Conservation (phyloP, 2,113 vertebrate genomes). For the Odocoileus hemionus region DNA sequence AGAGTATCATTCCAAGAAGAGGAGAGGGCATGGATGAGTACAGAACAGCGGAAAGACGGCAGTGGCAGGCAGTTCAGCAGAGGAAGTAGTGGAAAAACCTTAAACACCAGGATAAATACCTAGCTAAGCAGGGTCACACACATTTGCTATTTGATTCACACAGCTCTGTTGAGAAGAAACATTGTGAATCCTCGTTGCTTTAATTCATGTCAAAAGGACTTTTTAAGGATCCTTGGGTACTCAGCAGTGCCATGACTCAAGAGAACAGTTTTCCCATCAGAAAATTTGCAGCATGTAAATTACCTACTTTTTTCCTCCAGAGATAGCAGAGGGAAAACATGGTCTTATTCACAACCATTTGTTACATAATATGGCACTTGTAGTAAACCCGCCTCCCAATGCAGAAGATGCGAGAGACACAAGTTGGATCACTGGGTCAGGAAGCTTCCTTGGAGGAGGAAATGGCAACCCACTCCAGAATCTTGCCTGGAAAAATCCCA, state of each 20-base stretch:
- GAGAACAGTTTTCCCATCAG: background rate
- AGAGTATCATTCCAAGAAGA: background rate
- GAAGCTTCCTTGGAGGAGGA: background rate
- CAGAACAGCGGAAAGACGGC: background rate
- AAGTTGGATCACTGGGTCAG: background rate
- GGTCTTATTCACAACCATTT: background rate
- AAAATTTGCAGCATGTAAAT: background rate
- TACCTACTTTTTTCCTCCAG: background rate
- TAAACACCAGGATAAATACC: background rate
- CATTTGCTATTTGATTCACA: background rate
- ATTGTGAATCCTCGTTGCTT: background rate
- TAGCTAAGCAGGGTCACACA: background rate
- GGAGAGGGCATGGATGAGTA: background rate
- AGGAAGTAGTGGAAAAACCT: background rate
- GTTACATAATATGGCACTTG: background rate
- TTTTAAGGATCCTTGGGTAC: background rate
- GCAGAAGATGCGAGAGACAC: background rate
- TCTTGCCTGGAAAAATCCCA: background rate
- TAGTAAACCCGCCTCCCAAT: background rate
- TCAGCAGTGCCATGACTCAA: background rate
- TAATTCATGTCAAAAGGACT: background rate
- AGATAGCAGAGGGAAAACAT: background rate
- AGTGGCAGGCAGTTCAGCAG: background rate
- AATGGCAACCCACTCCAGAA: background rate
- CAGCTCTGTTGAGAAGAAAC: background rate